Conservation (phyloP, 2,888 invertebrate genomes). For the Caenorhabditis zanzibari region DNA sequence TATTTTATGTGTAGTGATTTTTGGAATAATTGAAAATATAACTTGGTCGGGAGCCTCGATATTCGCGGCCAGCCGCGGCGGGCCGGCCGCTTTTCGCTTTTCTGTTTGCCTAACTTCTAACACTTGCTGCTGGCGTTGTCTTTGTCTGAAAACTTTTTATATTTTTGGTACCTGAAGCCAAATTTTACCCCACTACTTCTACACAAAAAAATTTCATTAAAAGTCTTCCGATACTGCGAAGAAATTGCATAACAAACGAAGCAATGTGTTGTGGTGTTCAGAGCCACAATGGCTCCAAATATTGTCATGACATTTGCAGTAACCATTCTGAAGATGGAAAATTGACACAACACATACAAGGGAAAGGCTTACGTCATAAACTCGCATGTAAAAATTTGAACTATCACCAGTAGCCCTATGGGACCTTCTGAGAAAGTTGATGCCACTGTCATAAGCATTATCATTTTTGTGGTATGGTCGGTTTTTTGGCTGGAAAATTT, state of each 20-base stretch:
- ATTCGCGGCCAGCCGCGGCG: too few species aligned
- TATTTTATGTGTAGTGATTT: too few species aligned
- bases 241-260: slow-evolving; percentile 4
- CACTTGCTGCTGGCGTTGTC: too few species aligned
- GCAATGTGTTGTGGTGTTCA: slow-evolving; percentile 5
- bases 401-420: background rate
- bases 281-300: background rate
- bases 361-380: background rate
- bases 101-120: too few species aligned
- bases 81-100: too few species aligned
- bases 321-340: slow-evolving; percentile 2
- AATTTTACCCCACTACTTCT: background rate
- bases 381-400: background rate
- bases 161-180: too few species aligned
- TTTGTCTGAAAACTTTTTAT: background rate
- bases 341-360: background rate
- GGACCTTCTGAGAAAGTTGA: slow-evolving; percentile 2
- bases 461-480: slow-evolving; percentile 17
- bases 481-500: background rate
- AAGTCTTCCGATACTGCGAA: background rate
- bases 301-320: background rate
- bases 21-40: too few species aligned
- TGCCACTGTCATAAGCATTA: slow-evolving; percentile 1
- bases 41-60: too few species aligned
- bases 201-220: background rate